Evolutionary conservation across 2,797 vertebrate species (phyloP), one percentile per base, ranked within the genome.

Genomic region (Galaxias olidus): DNA sequence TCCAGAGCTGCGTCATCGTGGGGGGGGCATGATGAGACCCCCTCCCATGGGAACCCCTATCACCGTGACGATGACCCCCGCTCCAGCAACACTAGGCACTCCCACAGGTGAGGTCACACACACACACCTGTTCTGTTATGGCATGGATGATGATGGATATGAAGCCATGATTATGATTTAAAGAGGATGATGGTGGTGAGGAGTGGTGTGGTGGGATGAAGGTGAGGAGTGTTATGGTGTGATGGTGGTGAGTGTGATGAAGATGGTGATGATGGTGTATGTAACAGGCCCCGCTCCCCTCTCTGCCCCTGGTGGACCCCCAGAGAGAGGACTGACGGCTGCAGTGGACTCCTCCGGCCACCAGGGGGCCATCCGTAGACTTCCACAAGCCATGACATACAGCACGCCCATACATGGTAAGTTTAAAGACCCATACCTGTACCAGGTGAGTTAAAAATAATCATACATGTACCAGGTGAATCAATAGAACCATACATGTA

Each of bases 1-100:
- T 17, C 51, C 81, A 98, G 97, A 98, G 82, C 84, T 98, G 52
- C 94, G 97, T 55, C 96, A 97, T 78, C 91, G 96, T 71, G 95
- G 94, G 3, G 75, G 90, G 59, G 54, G 88, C 68, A 93, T 95
- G 86, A 94, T 96, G 86, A 94, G 92, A 83, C 94, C 90, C 51
- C 84, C 93, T 79, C 89, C 86, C 19, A 57, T 86, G 4, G 74
- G 83, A 70, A 61, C 89, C 68, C 60, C 72, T 5, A 59, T 72
- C 20, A 53, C 68, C 59, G 71, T 84, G 75, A 3, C 57, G 17
- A 77, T 84, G 80, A 82, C 74, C 18, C 80, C 83, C 60, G 46
- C 70, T 79, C 84, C 88, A 77, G 71, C 77, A 57, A 69, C 44
- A 0, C 60, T 65, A 3, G 78, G 45, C 43, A 84, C 83, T 18